Evolutionary conservation across 2,888 invertebrate genomes (phyloP).

Genomic region (Athalia circularis): DNA sequence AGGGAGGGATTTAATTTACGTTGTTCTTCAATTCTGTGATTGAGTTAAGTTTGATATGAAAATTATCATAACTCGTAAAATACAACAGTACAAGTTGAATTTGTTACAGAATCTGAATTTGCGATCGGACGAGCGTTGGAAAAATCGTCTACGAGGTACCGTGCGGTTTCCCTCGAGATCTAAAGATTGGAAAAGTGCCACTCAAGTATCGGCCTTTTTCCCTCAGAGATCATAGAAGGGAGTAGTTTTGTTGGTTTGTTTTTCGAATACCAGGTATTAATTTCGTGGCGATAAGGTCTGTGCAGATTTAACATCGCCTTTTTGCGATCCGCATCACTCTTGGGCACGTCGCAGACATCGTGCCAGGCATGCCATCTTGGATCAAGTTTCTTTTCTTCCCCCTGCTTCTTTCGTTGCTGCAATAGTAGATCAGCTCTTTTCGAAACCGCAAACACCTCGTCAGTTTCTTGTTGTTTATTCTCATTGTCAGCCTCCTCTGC

Average conservation of each 20-base stretch:
- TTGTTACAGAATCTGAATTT: not conserved
- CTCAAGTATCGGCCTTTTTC: constrained; percentile 25
- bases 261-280: constrained; percentile 54
- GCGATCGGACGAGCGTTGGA: not conserved
- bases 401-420: not conserved
- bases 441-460: too few relatives aligned
- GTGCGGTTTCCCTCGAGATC: not conserved
- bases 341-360: constrained; percentile 28
- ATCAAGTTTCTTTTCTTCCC: constrained; percentile 34
- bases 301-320: constrained; percentile 48
- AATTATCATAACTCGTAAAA: too few relatives aligned
- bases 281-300: constrained; percentile 53
- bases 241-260: constrained; percentile 43
- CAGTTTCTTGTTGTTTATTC: not conserved
- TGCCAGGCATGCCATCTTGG: constrained; percentile 50
- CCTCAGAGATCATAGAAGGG: not conserved
- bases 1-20: too few relatives aligned
- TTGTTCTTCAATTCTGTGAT: too few relatives aligned
- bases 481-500: not conserved
- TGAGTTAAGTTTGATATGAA: too few relatives aligned
- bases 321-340: constrained; percentile 45
- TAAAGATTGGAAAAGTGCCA: constrained; percentile 35
- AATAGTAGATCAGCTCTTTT: too few relatives aligned
- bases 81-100: too few relatives aligned
- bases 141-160: not conserved